Evolutionary conservation across 2,888 invertebrate species (phyloP), one percentile per base, ranked within the genome.

Genomic region (Octonoba sinensis): DNA sequence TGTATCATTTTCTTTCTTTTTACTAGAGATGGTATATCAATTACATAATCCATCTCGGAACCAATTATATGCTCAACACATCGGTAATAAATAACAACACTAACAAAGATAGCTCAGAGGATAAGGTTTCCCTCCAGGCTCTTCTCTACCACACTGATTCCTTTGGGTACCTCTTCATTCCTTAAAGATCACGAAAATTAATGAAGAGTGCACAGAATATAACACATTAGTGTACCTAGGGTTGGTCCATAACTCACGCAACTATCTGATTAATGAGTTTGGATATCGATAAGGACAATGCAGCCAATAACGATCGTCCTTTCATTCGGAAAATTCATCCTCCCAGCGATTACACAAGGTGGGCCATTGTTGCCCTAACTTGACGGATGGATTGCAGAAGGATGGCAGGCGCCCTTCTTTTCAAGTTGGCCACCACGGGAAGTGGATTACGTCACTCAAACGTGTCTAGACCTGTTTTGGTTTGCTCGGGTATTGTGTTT

Each of bases 231-330:
- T 74, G 74, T 49, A 54, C 59, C 60, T 20, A 24, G 74, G 36
- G 49, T 36, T 18, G 47, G 18, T 20, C 18, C 66, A 74, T 74
- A 74, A 66, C 74, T 74, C 74, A 74, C 74, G 74, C 49, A 24
- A 74, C 47, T 27, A 22, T 46, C 47, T 74, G 66, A 74, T 74
- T 66, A 74, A 74, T 74, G 74, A 49, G 18, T 27, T 13, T 3
- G 57, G 74, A 65, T 74, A 74, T 74, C 74, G 74, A 74, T 74
- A 74, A 51, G 65, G 74, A 74, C 74, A 74, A 74, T 65, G 74
- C 74, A 57, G 51, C 74, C 54, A 74, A 74, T 74, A 74, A 74
- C 66, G 74, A 66, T 59, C 66, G 46, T 56, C 74, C 66, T 74
- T 74, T 74, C 74, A 74, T 47, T 74, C 57, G 74, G 74, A 74